phyloP scores from a whole-genome alignment of 2,797 vertebrate species.

The Sandelia bainsii region DNA sequence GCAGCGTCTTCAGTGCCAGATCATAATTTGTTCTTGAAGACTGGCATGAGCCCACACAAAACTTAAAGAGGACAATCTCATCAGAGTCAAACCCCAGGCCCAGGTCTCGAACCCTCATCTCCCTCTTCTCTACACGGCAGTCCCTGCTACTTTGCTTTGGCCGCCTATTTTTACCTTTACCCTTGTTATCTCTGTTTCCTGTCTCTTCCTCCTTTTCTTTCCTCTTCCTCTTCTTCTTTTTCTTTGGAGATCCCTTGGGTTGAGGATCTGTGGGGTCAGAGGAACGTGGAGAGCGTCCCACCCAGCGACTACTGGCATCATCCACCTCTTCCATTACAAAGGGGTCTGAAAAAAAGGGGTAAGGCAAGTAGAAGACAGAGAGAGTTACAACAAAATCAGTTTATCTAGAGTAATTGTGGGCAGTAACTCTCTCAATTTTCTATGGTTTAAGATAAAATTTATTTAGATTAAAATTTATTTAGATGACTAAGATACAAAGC shows the following conservation, averaged over 20 bases:
- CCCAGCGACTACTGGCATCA: conserved; percentile 80
- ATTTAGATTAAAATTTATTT: conserved; percentile 13
- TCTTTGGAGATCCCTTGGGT: conserved; percentile 74
- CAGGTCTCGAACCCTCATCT: conserved; percentile 91
- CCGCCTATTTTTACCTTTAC: conserved; percentile 54
- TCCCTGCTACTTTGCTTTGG: conserved; percentile 83
- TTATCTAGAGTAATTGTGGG: background rate
- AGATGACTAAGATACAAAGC: conserved; percentile 25
- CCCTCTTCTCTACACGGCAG: conserved; percentile 89
- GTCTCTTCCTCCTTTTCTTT: conserved; percentile 70
- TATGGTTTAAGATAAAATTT: conserved; percentile 7
- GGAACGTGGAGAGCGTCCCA: conserved; percentile 74
- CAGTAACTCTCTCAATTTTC: background rate
- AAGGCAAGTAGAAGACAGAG: background rate
- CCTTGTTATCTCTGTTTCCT: conserved; percentile 52
- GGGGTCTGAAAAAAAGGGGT: conserved; percentile 66
- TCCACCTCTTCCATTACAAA: conserved; percentile 80
- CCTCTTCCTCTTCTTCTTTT: conserved; percentile 80
- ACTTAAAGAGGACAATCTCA: conserved; percentile 94
- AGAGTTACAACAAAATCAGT: background rate
- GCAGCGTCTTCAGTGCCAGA: conserved; percentile 87
- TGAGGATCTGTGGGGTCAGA: conserved; percentile 69
- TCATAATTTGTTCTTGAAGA: conserved; percentile 90
- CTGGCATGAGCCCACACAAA: conserved; percentile 94
- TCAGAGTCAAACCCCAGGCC: conserved; percentile 94